Percentiles rank a stretch among this genome's conserved stretches.
These are phyloP conservation scores for Poecilus cupreus DNA, from an alignment of 2,888 invertebrate species.

Conservation along the genomic window DNA sequence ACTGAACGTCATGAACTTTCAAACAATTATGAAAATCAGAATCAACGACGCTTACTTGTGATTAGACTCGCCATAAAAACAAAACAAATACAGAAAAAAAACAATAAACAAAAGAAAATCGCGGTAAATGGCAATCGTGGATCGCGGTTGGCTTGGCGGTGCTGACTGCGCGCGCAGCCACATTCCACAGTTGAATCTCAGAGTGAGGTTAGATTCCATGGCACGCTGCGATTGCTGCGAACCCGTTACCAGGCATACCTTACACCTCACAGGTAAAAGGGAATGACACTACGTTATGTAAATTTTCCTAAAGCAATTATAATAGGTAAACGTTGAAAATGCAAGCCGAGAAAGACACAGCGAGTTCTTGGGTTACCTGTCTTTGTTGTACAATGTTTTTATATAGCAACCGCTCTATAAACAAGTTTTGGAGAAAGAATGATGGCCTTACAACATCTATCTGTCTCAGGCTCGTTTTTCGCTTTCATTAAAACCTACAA, in stretches of 20 bases:
- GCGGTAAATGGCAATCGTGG: constrained; percentile 12
- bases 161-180: constrained; percentile 5
- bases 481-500: too few relatives aligned
- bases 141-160: constrained; percentile 12
- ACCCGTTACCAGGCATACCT: constrained; percentile 34
- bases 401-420: too few relatives aligned
- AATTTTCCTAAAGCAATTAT: too few relatives aligned
- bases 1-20: neutral
- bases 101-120: constrained; percentile 13
- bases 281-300: too few relatives aligned
- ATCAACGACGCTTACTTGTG: neutral
- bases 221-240: constrained; percentile 18
- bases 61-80: neutral
- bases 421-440: too few relatives aligned
- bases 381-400: too few relatives aligned
- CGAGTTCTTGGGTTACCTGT: too few relatives aligned
- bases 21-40: constrained; percentile 22
- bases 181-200: constrained; percentile 30
- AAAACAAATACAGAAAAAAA: constrained; percentile 12
- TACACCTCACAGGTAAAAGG: neutral
- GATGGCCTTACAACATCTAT: too few relatives aligned
- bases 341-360: too few relatives aligned
- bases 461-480: too few relatives aligned
- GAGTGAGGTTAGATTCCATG: constrained; percentile 37
- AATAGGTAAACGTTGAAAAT: too few relatives aligned